phyloP scores from a whole-genome alignment of 2,797 vertebrate genomes.

The Poliocrania exsul region DNA sequence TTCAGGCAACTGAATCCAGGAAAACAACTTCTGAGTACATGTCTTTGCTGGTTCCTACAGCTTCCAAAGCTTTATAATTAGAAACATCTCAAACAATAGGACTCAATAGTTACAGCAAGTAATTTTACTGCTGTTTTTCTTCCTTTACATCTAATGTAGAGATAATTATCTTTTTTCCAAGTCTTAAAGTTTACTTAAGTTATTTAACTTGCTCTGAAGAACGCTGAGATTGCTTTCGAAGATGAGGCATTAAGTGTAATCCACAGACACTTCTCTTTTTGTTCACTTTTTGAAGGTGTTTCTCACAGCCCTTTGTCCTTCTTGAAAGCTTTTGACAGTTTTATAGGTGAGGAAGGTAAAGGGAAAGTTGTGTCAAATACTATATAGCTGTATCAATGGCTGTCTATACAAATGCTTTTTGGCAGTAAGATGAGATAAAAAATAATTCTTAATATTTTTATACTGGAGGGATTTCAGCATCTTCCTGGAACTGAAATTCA shows the following conservation, averaged over 20 bases:
- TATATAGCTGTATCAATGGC: background rate
- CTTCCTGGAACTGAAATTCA: background rate
- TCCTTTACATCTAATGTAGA: background rate
- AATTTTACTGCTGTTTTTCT: background rate
- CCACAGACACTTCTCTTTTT: background rate
- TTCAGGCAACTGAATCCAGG: background rate
- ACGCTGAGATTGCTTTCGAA: background rate
- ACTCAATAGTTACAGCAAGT: background rate
- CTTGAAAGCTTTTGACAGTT: background rate
- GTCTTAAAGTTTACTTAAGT: background rate
- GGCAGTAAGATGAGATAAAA: background rate
- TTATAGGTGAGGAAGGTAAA: background rate
- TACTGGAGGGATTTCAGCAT: background rate
- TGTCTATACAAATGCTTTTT: background rate
- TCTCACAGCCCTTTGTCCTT: background rate
- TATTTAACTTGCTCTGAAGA: conserved; percentile 30
- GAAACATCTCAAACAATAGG: conserved; percentile 2
- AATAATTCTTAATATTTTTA: background rate
- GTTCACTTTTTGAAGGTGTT: background rate
- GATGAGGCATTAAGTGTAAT: background rate
- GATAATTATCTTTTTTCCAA: background rate
- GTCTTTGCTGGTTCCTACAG: background rate
- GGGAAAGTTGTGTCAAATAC: background rate
- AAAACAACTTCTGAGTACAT: background rate
- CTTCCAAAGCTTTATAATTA: conserved; percentile 19